Conservation (phyloP, 53 echinoderm and acorn worm species). For the Arbacia lixula region DNA sequence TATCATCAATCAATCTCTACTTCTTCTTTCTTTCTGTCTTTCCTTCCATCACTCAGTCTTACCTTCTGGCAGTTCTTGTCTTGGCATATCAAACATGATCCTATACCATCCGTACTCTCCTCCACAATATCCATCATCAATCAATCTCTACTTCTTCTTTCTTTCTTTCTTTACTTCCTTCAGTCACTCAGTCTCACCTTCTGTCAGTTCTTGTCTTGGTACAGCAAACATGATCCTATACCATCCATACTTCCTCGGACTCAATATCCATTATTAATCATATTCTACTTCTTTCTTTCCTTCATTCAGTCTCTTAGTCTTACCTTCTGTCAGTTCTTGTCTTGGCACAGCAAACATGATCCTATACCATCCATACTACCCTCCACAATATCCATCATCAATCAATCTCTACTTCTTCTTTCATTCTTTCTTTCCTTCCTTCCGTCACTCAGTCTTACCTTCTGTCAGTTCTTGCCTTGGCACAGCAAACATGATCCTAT, state of each 20-base stretch:
- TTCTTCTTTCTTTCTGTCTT: no score
- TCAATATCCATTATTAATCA: no score
- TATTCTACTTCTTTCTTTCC: no score
- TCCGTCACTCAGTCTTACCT: no score
- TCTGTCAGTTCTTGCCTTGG: slow-evolving; percentile 26
- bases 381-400: slow-evolving; percentile 34
- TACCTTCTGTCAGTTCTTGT: slow-evolving; percentile 34
- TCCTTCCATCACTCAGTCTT: no score
- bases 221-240: slow-evolving; percentile 51
- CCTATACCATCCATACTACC: slow-evolving; percentile 53
- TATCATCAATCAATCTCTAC: no score
- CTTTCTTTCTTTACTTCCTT: no score
- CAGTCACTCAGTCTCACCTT: slow-evolving; percentile 40
- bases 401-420: no score
- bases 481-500: slow-evolving; percentile 47
- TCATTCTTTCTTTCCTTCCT: no score
- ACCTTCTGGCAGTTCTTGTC: slow-evolving; percentile 29
- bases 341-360: slow-evolving; percentile 51
- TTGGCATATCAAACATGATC: slow-evolving; percentile 50
- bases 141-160: no score
- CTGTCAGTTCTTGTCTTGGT: slow-evolving; percentile 15
- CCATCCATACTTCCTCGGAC: slow-evolving; percentile 49
- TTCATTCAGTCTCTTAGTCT: no score
- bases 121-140: slow-evolving; percentile 27
- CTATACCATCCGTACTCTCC: slow-evolving; percentile 58